Evolutionary conservation across 2,797 vertebrate species (phyloP).

Genomic region (Lutjanus argentimaculatus): DNA sequence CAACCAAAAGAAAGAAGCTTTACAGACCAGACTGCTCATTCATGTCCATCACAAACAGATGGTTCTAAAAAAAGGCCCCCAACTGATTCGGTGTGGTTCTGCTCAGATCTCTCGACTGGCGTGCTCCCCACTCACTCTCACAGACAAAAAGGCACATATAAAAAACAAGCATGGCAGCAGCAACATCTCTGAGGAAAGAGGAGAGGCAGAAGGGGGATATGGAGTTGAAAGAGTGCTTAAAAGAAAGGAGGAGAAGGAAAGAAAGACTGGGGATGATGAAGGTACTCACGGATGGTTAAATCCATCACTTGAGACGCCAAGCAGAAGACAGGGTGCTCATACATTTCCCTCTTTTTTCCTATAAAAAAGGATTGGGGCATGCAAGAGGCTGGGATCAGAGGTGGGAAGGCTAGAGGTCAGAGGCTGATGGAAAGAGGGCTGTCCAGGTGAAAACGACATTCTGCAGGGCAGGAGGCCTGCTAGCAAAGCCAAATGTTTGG

Average conservation of each 20-base stretch:
- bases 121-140: conserved; percentile 78
- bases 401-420: conserved; percentile 93
- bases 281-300: conserved; percentile 99
- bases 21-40: conserved; percentile 90
- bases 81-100: conserved; percentile 63
- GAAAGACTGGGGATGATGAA: conserved; percentile 89
- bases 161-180: conserved; percentile 75
- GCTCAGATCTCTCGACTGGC: conserved; percentile 68
- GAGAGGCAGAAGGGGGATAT: conserved; percentile 58
- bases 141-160: conserved; percentile 77
- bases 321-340: conserved; percentile 99
- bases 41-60: conserved; percentile 96
- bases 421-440: conserved; percentile 84
- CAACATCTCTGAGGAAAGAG: conserved; percentile 59
- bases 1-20: conserved; percentile 96
- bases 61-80: conserved; percentile 70
- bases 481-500: conserved; percentile 56
- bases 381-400: conserved; percentile 99
- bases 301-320: conserved; percentile 99
- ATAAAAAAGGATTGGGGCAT: conserved; percentile 99
- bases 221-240: conserved; percentile 82
- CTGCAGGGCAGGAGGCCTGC: conserved; percentile 53
- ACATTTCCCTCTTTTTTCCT: conserved; percentile 99
- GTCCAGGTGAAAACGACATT: conserved; percentile 78
- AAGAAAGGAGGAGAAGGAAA: conserved; percentile 83